Evolutionary conservation across 2,888 invertebrate genomes (phyloP).

Genomic region (Leptopilina syphax): DNA sequence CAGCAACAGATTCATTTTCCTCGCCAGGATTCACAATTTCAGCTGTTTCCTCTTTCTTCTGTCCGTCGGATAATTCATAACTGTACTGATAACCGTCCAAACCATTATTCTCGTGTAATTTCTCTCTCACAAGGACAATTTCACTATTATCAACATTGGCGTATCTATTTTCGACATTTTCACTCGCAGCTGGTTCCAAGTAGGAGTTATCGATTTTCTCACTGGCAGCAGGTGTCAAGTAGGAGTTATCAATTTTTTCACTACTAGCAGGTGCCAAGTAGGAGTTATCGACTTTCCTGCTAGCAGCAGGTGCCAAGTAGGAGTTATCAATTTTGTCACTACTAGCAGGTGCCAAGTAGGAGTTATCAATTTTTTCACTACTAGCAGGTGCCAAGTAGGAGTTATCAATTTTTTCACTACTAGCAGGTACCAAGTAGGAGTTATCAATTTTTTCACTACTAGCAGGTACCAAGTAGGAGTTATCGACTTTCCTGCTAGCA

Average conservation of each 20-base stretch:
- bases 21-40: slow-evolving; percentile 61
- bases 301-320: too few relatives aligned
- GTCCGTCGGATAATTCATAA: slow-evolving; percentile 58
- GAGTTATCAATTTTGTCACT: too few relatives aligned
- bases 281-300: too few relatives aligned
- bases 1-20: slow-evolving; percentile 61
- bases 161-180: not conserved
- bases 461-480: not conserved
- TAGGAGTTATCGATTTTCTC: not conserved
- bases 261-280: too few relatives aligned
- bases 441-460: not conserved
- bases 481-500: not conserved
- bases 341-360: not conserved
- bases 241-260: not conserved
- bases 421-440: slow-evolving; percentile 24
- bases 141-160: not conserved
- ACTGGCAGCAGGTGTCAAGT: not conserved
- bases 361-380: not conserved
- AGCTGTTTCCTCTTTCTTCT: slow-evolving; percentile 64
- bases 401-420: not conserved
- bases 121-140: slow-evolving; percentile 60
- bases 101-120: slow-evolving; percentile 53
- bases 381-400: not conserved
- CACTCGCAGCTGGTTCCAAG: not conserved
- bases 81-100: slow-evolving; percentile 56